phyloP scores from a whole-genome alignment of 2,113 vertebrate genomes.

The Euleptes europaea region DNA sequence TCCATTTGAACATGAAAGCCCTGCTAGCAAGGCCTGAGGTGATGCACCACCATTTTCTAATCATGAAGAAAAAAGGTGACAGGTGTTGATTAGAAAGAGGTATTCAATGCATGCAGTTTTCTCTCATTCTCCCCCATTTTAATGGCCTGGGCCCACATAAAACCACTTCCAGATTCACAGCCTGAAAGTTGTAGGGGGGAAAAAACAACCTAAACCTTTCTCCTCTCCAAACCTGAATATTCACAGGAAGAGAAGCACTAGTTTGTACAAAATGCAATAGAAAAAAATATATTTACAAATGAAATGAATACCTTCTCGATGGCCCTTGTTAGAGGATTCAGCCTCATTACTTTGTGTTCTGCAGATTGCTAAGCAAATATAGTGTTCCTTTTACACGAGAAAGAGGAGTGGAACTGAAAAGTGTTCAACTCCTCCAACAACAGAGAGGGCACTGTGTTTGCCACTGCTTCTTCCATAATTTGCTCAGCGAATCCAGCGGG shows the following conservation, averaged over 20 bases:
- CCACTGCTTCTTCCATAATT: slow-evolving; percentile 57
- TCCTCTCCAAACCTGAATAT: slow-evolving; percentile 77
- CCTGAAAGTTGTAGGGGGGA: slow-evolving; percentile 68
- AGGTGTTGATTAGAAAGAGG: slow-evolving; percentile 46
- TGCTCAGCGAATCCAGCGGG: slow-evolving; percentile 66
- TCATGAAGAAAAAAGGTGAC: slow-evolving; percentile 65
- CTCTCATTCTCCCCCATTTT: slow-evolving; percentile 56
- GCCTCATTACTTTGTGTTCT: slow-evolving; percentile 71
- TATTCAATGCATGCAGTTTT: slow-evolving; percentile 58
- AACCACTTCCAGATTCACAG: slow-evolving; percentile 64
- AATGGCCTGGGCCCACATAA: slow-evolving; percentile 68
- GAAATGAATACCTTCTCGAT: slow-evolving; percentile 77
- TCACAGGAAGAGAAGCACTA: slow-evolving; percentile 80
- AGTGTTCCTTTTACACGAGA: slow-evolving; percentile 67
- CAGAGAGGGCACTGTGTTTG: slow-evolving; percentile 38
- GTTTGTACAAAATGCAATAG: slow-evolving; percentile 83
- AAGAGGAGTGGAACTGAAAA: slow-evolving; percentile 67
- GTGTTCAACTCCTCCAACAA: slow-evolving; percentile 32
- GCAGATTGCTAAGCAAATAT: slow-evolving; percentile 76
- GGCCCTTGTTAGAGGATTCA: slow-evolving; percentile 63
- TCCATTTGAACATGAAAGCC: slow-evolving; percentile 65
- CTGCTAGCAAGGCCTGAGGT: slow-evolving; percentile 69
- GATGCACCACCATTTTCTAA: slow-evolving; percentile 67
- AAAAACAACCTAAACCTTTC: slow-evolving; percentile 72
- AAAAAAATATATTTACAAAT: slow-evolving; percentile 86